Percentiles rank a stretch among this genome's conserved stretches.
Conservation (phyloP, 2,113 vertebrate genomes). For the Toxotes jaculatrix region DNA sequence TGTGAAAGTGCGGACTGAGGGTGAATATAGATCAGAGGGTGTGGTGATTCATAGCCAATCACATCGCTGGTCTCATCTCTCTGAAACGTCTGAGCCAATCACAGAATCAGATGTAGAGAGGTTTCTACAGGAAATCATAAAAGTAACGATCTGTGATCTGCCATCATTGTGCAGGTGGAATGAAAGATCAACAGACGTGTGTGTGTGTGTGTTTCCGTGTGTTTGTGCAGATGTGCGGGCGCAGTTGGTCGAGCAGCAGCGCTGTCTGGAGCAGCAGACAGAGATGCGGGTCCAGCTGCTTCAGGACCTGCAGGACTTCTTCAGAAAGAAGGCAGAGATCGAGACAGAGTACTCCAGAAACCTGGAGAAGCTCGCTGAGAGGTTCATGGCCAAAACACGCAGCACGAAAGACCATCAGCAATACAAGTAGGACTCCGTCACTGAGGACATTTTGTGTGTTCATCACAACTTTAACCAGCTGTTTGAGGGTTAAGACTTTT, state of each 20-base stretch:
- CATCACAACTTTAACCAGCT: background rate
- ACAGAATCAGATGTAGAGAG: too few species aligned
- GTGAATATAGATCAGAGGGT: too few species aligned
- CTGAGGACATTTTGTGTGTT: too few species aligned
- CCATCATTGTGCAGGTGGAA: background rate
- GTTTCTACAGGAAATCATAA: too few species aligned
- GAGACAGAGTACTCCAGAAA: constrained; percentile 98
- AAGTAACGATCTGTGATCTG: too few species aligned
- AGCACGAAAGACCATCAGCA: constrained; percentile 99
- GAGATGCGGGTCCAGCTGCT: constrained; percentile 97
- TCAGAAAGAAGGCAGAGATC: constrained; percentile 98
- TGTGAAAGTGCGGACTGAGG: too few species aligned
- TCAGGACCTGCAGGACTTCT: constrained; percentile 99
- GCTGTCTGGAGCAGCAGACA: constrained; percentile 98
- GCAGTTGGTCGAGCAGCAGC: constrained; percentile 98
- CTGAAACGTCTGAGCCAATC: too few species aligned
- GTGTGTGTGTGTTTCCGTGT: background rate
- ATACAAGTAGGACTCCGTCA: constrained; percentile 90
- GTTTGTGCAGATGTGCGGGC: constrained; percentile 91
- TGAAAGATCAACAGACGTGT: background rate
- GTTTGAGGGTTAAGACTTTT: background rate
- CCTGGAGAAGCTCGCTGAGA: constrained; percentile 97
- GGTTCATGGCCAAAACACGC: constrained; percentile 98
- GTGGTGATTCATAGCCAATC: too few species aligned
- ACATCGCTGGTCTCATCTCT: too few species aligned